Conservation (phyloP, 2,888 invertebrate genomes). For the Nephrotoma flavescens region DNA sequence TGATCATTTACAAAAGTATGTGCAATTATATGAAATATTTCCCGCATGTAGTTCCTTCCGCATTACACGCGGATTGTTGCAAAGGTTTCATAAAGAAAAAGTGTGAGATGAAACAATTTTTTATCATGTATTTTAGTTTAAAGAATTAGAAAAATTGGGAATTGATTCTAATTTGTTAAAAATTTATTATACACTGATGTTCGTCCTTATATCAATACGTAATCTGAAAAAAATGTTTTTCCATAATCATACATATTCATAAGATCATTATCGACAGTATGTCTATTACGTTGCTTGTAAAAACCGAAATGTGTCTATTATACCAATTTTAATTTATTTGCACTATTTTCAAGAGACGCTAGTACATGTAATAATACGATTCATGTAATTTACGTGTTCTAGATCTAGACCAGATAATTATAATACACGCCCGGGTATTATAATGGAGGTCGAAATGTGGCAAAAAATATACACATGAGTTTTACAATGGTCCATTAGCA, state of each 20-base stretch:
- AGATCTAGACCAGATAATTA: too few species aligned
- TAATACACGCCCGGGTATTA: too few species aligned
- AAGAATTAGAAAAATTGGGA: too few species aligned
- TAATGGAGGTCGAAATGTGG: too few species aligned
- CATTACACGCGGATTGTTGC: background rate
- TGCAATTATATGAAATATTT: background rate
- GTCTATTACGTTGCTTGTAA: too few species aligned
- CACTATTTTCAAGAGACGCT: too few species aligned
- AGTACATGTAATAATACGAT: too few species aligned
- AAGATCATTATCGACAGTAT: background rate
- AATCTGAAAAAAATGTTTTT: background rate
- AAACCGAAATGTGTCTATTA: too few species aligned
- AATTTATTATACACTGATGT: background rate
- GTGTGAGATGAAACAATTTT: background rate
- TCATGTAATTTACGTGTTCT: too few species aligned
- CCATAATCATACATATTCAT: background rate
- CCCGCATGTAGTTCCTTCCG: background rate
- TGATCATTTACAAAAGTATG: background rate
- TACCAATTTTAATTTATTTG: too few species aligned
- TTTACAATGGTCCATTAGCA: too few species aligned
- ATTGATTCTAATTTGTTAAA: background rate
- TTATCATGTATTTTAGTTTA: background rate
- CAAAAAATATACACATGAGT: too few species aligned
- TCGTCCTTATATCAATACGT: background rate
- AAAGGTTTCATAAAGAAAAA: background rate